Conservation (phyloP, 2,888 invertebrate genomes). For the Cyaniris semiargus region DNA sequence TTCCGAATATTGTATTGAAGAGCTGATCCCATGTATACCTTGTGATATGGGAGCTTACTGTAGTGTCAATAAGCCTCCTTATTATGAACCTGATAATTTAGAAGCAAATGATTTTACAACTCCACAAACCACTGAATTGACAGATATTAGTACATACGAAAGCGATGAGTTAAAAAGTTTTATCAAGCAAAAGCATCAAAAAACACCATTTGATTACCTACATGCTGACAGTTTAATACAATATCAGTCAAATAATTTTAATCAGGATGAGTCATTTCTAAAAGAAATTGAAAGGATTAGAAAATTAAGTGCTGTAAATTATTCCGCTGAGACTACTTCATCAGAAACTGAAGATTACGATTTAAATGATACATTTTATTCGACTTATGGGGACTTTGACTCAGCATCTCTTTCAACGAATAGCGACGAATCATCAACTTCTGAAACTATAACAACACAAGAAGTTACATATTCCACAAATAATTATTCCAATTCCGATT, state of each 20-base stretch:
- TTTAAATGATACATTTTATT: constrained; percentile 32
- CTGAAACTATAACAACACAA: not conserved
- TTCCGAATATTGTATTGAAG: constrained; percentile 24
- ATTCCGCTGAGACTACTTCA: constrained; percentile 36
- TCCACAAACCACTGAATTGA: not conserved
- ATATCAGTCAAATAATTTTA: constrained; percentile 25
- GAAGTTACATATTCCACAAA: not conserved
- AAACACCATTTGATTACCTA: not conserved
- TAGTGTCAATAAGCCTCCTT: constrained; percentile 33
- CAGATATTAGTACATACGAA: not conserved
- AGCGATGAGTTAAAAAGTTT: not conserved
- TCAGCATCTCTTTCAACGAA: not conserved
- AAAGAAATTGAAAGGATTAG: constrained; percentile 52
- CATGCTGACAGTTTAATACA: constrained; percentile 20
- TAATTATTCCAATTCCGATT: not conserved
- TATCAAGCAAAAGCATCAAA: not conserved
- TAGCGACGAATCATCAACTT: constrained; percentile 10
- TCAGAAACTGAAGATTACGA: constrained; percentile 47
- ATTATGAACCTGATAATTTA: constrained; percentile 20
- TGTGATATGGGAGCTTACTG: constrained; percentile 47
- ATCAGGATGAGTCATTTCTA: constrained; percentile 42
- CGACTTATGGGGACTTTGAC: not conserved
- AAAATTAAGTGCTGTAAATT: constrained; percentile 44
- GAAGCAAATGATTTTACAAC: constrained; percentile 11
- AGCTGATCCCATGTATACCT: constrained; percentile 32